Evolutionary conservation across 2,888 invertebrate genomes (phyloP), one percentile per base, ranked within the genome.

Genomic region (Heliconius sara): DNA sequence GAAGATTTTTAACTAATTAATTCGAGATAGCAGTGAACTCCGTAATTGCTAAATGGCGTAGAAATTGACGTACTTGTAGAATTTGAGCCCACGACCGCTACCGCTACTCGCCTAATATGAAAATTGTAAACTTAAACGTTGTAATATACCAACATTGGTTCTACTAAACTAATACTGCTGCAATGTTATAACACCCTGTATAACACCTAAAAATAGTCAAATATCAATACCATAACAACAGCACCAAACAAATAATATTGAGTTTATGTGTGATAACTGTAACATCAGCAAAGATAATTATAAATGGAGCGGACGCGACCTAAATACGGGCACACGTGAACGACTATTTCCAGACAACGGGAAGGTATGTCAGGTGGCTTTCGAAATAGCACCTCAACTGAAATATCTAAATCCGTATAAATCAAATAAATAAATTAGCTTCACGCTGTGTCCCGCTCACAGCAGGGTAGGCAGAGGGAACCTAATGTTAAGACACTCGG

Each of bases 201-300:
- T 73, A 70, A 60, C 30, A 66, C 47, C 34, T 76, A 76, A 76
- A 79, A 79, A 81, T 79, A 73, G 71, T 30, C 43, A 77, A 66
- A 80, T 78, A 74, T 78, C 79, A 78, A 78, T 81, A 78, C 60
- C 39, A 66, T 67, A 73, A 79, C 76, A 70, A 60, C 77, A 73
- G 74, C 81, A 47, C 16, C 5, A 81, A 83, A 80, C 81, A 80
- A 81, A 79, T 81, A 71, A 75, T 82, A 83, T 78, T 78, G 67
- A 68, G 80, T 85, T 84, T 83, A 84, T 84, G 79, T 79, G 87
- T 89, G 89, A 88, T 89, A 89, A 91, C 88, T 89, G 90, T 88
- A 87, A 88, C 89, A 91, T 90, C 89, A 87, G 86, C 88, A 88
- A 89, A 90, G 90, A 93, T 93, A 93, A 91, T 91, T 93, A 92